Conservation (phyloP, 2,113 vertebrate genomes). For the Sylvietta virens region DNA sequence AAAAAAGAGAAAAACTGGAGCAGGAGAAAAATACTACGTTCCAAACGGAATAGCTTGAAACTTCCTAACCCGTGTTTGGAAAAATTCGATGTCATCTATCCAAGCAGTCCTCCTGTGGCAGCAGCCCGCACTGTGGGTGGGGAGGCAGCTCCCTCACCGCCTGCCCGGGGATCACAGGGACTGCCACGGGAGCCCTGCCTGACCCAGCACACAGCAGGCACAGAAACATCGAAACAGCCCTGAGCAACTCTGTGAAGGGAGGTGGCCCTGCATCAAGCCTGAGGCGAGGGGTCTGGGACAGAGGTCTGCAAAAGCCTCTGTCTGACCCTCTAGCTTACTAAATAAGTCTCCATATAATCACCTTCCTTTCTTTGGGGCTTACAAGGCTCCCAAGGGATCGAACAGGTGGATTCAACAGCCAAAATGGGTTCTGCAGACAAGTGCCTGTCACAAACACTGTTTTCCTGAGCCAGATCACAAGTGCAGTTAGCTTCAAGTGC, state of each 20-base stretch:
- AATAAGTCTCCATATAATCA: neutral
- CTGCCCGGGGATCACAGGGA: neutral
- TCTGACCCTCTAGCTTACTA: neutral
- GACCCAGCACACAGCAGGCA: neutral
- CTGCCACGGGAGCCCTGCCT: no score
- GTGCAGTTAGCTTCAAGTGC: neutral
- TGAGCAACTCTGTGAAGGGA: neutral
- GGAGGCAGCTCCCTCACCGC: neutral
- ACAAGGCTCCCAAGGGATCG: neutral
- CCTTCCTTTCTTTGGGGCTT: neutral
- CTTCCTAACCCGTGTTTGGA: neutral
- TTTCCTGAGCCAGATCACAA: neutral
- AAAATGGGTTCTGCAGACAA: neutral
- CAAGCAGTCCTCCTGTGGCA: neutral
- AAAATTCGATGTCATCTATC: neutral
- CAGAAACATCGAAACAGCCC: accelerated
- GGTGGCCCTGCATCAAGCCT: neutral
- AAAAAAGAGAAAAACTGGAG: neutral
- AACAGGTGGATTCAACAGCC: neutral
- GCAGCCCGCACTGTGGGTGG: accelerated
- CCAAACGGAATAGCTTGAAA: neutral
- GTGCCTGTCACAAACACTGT: neutral
- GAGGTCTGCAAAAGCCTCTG: neutral
- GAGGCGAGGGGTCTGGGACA: neutral
- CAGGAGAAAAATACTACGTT: neutral